Base-by-base conservation (phyloP, 2,888 invertebrate genomes). In the Lycia hirtaria region DNA sequence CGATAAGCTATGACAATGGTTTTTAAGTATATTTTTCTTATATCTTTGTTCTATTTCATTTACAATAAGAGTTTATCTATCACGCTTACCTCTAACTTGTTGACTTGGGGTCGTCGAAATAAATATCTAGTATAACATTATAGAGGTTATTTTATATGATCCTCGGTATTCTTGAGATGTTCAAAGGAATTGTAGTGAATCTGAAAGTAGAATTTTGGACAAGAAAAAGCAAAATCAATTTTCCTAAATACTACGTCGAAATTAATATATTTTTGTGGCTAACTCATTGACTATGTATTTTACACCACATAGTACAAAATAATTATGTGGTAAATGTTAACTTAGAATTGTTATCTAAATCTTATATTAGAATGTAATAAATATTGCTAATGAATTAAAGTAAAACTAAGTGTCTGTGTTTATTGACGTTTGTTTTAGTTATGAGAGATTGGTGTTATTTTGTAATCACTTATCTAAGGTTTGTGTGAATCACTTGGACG, bases 291-390 rank as follows among this genome's bases (percentile, higher is more conserved):
- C 22, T 37, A 22, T 37, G 37, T 33, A 17, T 33, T 47, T 32
- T 38, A 37, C 55, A 48, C 51, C 51, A 55, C 51, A 59, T 55
- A 48, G 54, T 60, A 48, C 41, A 48, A 51, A 55, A 50, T 20
- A 53, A 26, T 41, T 40, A 15, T 47, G 37, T 55, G 43, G 44
- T 58, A 43, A 20, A 49, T 51, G n/a, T n/a, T n/a, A n/a, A n/a
- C 28, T n/a, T 37, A 51, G 15, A 30, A 49, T 12, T 43, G 19
- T 35, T 43, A 43, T 43, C 41, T 49, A 20, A 22, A 48, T 22
- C 17, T 22, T 6, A n/a, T 5, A 15, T 15, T 17, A 24, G 14
- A 35, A 6, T 44, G 12, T 40, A 32, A 20, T 5, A 47, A 4
- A 12, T 32, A 30, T 14, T 19, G 12, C 2, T 15, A 37, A 19